Evolutionary conservation across 2,797 vertebrate species (phyloP).

Genomic region (Eptatretus atami): DNA sequence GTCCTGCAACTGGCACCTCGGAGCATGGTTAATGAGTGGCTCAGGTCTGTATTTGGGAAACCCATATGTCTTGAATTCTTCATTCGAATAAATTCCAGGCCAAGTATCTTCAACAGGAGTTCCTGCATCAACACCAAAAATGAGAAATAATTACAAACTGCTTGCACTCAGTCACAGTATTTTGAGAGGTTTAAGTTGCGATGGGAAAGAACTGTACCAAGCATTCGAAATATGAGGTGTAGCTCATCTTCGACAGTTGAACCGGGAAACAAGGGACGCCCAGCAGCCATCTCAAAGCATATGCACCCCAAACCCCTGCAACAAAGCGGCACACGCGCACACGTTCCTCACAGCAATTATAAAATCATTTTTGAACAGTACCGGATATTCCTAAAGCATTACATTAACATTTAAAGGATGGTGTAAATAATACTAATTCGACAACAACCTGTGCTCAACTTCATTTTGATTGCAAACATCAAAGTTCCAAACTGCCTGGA

Average conservation of each 20-base stretch:
- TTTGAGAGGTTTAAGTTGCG: too few relatives aligned
- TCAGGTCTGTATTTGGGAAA: slow-evolving; percentile 87
- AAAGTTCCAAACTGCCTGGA: too few relatives aligned
- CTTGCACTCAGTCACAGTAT: neutral
- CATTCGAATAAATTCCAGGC: slow-evolving; percentile 61
- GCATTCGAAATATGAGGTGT: slow-evolving; percentile 79
- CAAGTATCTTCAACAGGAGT: slow-evolving; percentile 76
- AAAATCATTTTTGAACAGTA: too few relatives aligned
- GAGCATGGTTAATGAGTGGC: slow-evolving; percentile 69
- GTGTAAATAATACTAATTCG: too few relatives aligned
- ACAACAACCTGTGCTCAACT: too few relatives aligned
- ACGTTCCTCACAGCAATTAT: too few relatives aligned
- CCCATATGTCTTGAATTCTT: slow-evolving; percentile 87
- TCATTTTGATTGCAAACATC: too few relatives aligned
- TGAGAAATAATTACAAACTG: slow-evolving; percentile 6
- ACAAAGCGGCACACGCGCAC: slow-evolving; percentile 4
- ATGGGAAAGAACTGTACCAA: slow-evolving; percentile 25
- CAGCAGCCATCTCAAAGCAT: slow-evolving; percentile 97
- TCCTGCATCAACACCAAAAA: slow-evolving; percentile 20
- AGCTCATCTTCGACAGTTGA: slow-evolving; percentile 93
- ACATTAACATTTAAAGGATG: too few relatives aligned
- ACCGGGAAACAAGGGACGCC: slow-evolving; percentile 83
- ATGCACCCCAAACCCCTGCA: slow-evolving; percentile 77
- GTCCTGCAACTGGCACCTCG: slow-evolving; percentile 35
- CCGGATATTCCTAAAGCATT: too few relatives aligned